phyloP scores from a whole-genome alignment of 2,797 vertebrate species.

The Arremon brunneinucha region DNA sequence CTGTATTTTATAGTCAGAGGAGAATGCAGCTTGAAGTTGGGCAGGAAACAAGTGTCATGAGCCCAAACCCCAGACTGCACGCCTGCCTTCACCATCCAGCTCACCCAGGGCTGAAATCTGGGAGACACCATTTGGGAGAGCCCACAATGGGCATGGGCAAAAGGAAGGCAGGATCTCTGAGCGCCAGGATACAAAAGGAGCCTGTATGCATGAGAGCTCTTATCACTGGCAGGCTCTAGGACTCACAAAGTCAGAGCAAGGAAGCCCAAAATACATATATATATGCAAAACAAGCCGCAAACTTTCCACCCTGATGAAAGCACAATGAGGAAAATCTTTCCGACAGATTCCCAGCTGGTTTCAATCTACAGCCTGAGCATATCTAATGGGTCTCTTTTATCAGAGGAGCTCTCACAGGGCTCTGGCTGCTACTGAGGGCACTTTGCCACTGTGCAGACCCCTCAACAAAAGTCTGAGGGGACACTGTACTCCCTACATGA shows the following conservation, averaged over 20 bases:
- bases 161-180: not conserved
- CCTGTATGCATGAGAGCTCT: not conserved
- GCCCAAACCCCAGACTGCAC: constrained; percentile 29
- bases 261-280: constrained; percentile 4
- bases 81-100: not conserved
- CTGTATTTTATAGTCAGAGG: not conserved
- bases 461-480: constrained; percentile 36
- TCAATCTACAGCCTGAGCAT: constrained; percentile 39
- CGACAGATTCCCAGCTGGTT: constrained; percentile 61
- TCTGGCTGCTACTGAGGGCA: constrained; percentile 42
- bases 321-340: constrained; percentile 55
- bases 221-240: not conserved
- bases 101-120: not conserved
- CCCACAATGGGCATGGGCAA: not conserved
- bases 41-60: not conserved
- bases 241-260: not conserved
- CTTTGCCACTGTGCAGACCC: constrained; percentile 41
- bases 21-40: not conserved
- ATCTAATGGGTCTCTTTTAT: constrained; percentile 50
- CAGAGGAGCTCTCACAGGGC: not conserved
- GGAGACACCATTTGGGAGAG: not conserved
- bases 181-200: not conserved
- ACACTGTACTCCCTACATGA: not conserved
- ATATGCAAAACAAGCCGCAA: not conserved
- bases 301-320: constrained; percentile 49